These are phyloP conservation scores for Bettongia penicillata DNA, from an alignment of 2,113 vertebrate genomes.

Conservation along the genomic window DNA sequence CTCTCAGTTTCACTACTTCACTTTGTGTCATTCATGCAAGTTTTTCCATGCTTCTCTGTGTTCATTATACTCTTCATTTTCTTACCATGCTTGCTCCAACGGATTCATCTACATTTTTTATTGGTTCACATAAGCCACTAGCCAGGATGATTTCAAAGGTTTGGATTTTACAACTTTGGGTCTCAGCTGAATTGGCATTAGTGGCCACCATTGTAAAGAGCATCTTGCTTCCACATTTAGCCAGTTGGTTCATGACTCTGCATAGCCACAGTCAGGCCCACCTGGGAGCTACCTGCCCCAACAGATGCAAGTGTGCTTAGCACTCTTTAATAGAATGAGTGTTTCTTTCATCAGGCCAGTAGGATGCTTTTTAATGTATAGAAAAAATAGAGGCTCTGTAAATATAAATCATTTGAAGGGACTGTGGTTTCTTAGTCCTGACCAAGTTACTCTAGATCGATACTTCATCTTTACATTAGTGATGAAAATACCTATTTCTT, in stretches of 20 bases:
- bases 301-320: neutral
- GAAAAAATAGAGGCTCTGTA: neutral
- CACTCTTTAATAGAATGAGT: neutral
- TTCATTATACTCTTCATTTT: neutral
- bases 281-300: neutral
- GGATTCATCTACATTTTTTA: too few species aligned
- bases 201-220: too few species aligned
- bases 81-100: neutral
- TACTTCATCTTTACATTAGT: neutral
- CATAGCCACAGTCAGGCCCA: neutral
- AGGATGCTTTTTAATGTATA: neutral
- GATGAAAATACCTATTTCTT: neutral
- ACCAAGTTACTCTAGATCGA: neutral
- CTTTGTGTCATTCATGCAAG: neutral
- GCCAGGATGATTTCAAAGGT: too few species aligned
- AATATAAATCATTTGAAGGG: neutral
- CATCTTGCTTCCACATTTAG: too few species aligned
- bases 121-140: too few species aligned
- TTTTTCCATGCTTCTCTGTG: neutral
- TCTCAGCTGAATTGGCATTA: too few species aligned
- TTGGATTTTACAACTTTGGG: too few species aligned
- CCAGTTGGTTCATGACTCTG: too few species aligned
- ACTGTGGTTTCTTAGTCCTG: neutral
- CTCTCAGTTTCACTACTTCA: neutral
- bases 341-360: neutral